A percentile compares a stretch with the other conserved stretches of the same genome.
Evolutionary conservation across 2,113 vertebrate genomes (phyloP).

Genomic region (Gasterosteus aculeatus): DNA sequence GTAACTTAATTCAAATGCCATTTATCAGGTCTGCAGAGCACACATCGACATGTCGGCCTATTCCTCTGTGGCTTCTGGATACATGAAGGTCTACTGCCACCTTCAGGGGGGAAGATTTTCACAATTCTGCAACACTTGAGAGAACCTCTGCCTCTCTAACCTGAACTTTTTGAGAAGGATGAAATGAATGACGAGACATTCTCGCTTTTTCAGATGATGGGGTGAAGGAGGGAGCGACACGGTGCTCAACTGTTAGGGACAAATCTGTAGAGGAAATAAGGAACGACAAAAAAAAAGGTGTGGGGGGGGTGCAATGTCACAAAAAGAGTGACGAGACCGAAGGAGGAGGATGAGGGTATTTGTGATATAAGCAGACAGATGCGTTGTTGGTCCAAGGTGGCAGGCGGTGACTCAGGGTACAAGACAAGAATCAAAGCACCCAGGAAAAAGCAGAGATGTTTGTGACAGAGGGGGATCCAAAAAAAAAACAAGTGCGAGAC

Average conservation of each 20-base stretch:
- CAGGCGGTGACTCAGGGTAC: constrained; percentile 34
- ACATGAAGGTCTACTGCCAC: constrained; percentile 76
- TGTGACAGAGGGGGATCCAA: constrained; percentile 15
- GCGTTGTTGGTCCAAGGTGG: constrained; percentile 9
- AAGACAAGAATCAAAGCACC: constrained; percentile 33
- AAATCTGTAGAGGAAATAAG: constrained; percentile 9
- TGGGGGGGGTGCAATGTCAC: constrained; percentile 5
- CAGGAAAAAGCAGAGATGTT: constrained; percentile 19
- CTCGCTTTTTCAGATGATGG: constrained; percentile 1
- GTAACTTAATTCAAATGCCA: constrained; percentile 78
- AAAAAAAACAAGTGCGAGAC: constrained; percentile 12
- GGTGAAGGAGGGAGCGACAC: neutral
- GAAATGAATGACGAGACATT: constrained; percentile 17
- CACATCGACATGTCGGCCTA: constrained; percentile 53
- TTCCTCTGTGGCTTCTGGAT: constrained; percentile 34
- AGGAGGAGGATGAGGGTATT: neutral
- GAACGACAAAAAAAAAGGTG: neutral
- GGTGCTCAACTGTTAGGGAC: constrained; percentile 10
- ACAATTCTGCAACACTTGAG: constrained; percentile 12
- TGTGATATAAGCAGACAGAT: constrained; percentile 12
- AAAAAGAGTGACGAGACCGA: constrained; percentile 23
- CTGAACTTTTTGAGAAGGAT: constrained; percentile 6
- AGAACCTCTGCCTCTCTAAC: constrained; percentile 2
- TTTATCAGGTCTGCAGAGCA: constrained; percentile 72
- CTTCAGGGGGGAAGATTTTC: constrained; percentile 58